Percentiles rank a stretch among this genome's conserved stretches.
Evolutionary conservation across 1,140 invertebrate species (phyloP).

Genomic region (Heliconius nattereri): DNA sequence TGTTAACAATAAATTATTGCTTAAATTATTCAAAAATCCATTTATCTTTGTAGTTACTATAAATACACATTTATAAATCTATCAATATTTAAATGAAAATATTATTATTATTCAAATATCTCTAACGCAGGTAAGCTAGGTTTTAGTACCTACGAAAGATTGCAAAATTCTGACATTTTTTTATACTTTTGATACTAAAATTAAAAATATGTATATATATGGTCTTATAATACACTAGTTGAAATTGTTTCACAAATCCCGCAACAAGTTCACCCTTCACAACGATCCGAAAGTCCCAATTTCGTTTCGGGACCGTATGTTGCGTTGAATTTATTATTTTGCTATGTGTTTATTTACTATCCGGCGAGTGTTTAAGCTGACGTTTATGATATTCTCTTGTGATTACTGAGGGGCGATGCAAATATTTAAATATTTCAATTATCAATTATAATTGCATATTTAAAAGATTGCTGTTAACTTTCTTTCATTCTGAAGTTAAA

Average conservation of each 20-base stretch:
- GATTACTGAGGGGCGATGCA: slow-evolving; percentile 65
- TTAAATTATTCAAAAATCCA: too few species aligned
- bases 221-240: not conserved
- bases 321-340: slow-evolving; percentile 77
- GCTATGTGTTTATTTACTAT: slow-evolving; percentile 80
- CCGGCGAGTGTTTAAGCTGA: slow-evolving; percentile 76
- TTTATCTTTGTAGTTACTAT: too few species aligned
- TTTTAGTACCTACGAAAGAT: too few species aligned
- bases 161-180: too few species aligned
- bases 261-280: slow-evolving; percentile 41
- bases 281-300: slow-evolving; percentile 43
- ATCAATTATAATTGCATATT: not conserved
- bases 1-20: too few species aligned
- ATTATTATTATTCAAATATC: too few species aligned
- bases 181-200: not conserved
- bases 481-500: not conserved
- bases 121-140: too few species aligned
- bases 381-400: slow-evolving; percentile 79
- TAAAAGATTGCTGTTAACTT: not conserved
- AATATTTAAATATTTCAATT: not conserved
- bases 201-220: not conserved
- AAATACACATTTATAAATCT: too few species aligned
- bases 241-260: slow-evolving; percentile 36
- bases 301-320: slow-evolving; percentile 64
- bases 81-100: too few species aligned